phyloP scores from a whole-genome alignment of 2,797 vertebrate species.

The Chelidonichthys spinosus region DNA sequence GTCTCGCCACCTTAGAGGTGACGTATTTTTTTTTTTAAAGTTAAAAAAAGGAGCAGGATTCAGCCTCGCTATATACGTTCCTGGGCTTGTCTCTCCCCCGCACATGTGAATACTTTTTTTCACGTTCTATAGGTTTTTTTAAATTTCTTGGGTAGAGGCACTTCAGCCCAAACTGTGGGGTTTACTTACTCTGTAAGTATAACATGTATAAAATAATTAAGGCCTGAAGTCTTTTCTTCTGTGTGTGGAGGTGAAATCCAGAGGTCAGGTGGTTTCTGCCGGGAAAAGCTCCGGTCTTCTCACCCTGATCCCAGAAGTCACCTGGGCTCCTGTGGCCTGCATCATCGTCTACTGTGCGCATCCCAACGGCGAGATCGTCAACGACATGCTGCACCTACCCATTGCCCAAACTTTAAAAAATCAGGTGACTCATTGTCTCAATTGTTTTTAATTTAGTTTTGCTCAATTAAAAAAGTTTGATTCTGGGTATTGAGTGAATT shows the following conservation, averaged over 20 bases:
- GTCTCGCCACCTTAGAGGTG: no score
- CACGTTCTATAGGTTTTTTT: no score
- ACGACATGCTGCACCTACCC: conserved; percentile 74
- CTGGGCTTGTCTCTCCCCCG: neutral
- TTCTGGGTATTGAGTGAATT: neutral
- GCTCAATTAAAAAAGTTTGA: neutral
- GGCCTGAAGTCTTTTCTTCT: neutral
- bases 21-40: no score
- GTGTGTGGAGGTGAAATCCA: conserved; percentile 85
- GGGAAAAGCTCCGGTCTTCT: conserved; percentile 79
- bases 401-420: conserved; percentile 63
- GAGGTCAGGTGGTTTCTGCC: conserved; percentile 83
- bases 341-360: conserved; percentile 87
- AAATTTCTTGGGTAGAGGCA: no score
- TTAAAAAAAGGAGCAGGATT: no score
- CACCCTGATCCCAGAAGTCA: conserved; percentile 83
- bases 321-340: conserved; percentile 87
- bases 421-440: conserved; percentile 51
- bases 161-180: no score
- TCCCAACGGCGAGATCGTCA: conserved; percentile 86
- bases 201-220: neutral
- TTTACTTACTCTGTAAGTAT: no score
- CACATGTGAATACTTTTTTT: no score
- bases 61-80: no score
- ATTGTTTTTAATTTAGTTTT: neutral